These are phyloP conservation scores for Lagodon rhomboides DNA, from an alignment of 2,797 vertebrate species.

Conservation along the genomic window DNA sequence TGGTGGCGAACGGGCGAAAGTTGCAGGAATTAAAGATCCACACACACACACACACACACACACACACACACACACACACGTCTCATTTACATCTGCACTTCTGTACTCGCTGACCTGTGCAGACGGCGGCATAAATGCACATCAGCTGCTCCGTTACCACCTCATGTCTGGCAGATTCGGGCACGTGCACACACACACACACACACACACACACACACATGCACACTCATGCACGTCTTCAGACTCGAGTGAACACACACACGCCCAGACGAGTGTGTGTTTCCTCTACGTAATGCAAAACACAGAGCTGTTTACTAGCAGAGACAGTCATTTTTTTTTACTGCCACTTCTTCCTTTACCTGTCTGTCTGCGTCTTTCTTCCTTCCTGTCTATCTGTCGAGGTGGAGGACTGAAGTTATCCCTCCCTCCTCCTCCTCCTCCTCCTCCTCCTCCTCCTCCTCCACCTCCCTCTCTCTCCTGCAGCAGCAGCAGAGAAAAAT, in stretches of 20 bases:
- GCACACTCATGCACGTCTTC: slow-evolving; percentile 14
- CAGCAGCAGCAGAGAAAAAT: slow-evolving; percentile 78
- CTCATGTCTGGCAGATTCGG: slow-evolving; percentile 27
- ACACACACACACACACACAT: slow-evolving; percentile 7
- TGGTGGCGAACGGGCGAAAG: slow-evolving; percentile 3
- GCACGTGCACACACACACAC: slow-evolving; percentile 19
- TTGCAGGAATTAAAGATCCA: slow-evolving; percentile 19
- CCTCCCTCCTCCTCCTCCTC: slow-evolving; percentile 45
- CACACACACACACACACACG: background rate
- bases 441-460: slow-evolving; percentile 1
- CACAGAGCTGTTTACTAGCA: slow-evolving; percentile 59
- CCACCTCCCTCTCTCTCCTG: slow-evolving; percentile 52
- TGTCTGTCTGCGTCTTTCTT: slow-evolving; percentile 40
- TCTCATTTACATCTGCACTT: slow-evolving; percentile 21
- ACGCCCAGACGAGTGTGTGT: slow-evolving; percentile 44
- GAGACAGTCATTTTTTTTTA: slow-evolving; percentile 45
- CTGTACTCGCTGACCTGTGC: slow-evolving; percentile 31
- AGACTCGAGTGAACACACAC: slow-evolving; percentile 62
- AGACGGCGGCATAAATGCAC: slow-evolving; percentile 25
- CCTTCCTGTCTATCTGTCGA: slow-evolving; percentile 46
- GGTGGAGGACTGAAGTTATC: slow-evolving; percentile 65
- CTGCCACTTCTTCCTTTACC: slow-evolving; percentile 18
- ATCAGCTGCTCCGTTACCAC: slow-evolving; percentile 45
- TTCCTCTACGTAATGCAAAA: slow-evolving; percentile 56
- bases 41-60: background rate